Percentiles rank a stretch among this genome's conserved stretches.
phyloP scores from a whole-genome alignment of 2,797 vertebrate genomes.

The Petrocephalus sullivani region DNA sequence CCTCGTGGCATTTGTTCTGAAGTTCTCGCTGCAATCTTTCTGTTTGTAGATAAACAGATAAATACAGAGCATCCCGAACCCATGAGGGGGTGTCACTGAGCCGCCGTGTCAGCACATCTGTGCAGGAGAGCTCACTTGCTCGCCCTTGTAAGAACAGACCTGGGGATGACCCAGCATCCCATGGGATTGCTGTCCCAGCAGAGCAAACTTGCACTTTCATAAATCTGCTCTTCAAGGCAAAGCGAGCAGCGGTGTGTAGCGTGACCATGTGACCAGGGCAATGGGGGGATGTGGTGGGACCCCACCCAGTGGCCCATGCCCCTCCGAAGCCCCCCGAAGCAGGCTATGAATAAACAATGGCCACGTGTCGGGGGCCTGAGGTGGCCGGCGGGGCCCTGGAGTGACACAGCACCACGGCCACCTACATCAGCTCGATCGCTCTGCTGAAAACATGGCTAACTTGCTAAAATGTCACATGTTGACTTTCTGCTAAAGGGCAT shows the following conservation, averaged over 20 bases:
- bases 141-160: background rate
- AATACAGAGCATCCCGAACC: background rate
- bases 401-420: background rate
- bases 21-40: background rate
- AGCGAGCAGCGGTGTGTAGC: background rate
- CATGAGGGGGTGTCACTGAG: background rate
- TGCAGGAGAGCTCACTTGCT: background rate
- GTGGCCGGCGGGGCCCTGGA: background rate
- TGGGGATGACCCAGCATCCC: background rate
- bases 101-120: background rate
- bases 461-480: slow-evolving; percentile 5
- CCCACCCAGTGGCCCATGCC: background rate
- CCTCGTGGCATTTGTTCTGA: background rate
- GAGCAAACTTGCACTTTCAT: background rate
- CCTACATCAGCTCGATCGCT: background rate
- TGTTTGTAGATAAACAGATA: slow-evolving; percentile 4
- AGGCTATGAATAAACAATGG: background rate
- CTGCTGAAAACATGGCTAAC: slow-evolving; percentile 7
- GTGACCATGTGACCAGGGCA: slow-evolving; percentile 22
- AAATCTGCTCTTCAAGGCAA: background rate
- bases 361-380: too few species aligned
- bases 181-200: background rate
- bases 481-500: background rate
- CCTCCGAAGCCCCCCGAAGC: background rate
- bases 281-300: slow-evolving; percentile 37